These are phyloP conservation scores for Papilio elwesi DNA, from an alignment of 2,888 invertebrate genomes.

Conservation along the genomic window DNA sequence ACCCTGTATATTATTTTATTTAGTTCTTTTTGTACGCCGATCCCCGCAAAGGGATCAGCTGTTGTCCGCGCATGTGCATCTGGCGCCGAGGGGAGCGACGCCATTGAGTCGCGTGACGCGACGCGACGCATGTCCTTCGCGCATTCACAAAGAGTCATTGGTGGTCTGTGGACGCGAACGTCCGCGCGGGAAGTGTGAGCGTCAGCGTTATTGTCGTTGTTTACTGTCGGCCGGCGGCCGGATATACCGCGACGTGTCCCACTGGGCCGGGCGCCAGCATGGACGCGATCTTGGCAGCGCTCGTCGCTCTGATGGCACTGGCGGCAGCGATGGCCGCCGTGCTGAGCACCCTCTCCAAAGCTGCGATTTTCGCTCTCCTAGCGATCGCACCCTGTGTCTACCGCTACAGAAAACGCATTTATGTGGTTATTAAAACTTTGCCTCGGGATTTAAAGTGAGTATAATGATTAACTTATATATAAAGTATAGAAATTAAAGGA, in stretches of 20 bases:
- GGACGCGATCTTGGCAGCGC: constrained; percentile 81
- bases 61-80: constrained; percentile 79
- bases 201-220: constrained; percentile 53
- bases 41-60: constrained; percentile 70
- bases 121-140: constrained; percentile 52
- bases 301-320: constrained; percentile 81
- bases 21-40: constrained; percentile 54
- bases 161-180: constrained; percentile 58
- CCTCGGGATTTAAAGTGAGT: constrained; percentile 88
- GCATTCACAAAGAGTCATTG: constrained; percentile 58
- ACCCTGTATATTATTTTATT: constrained; percentile 55
- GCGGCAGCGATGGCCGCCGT: constrained; percentile 83
- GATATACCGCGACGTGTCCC: constrained; percentile 61
- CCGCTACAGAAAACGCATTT: constrained; percentile 83
- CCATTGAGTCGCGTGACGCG: constrained; percentile 57
- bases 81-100: constrained; percentile 60
- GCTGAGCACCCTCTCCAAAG: constrained; percentile 86
- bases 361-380: constrained; percentile 88
- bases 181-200: constrained; percentile 54
- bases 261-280: constrained; percentile 79
- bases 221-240: constrained; percentile 51
- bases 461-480: constrained; percentile 36
- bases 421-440: constrained; percentile 86
- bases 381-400: constrained; percentile 82
- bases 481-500: background rate